Evolutionary conservation across 2,888 invertebrate genomes (phyloP).

Genomic region (Drosophila nr. medialis): DNA sequence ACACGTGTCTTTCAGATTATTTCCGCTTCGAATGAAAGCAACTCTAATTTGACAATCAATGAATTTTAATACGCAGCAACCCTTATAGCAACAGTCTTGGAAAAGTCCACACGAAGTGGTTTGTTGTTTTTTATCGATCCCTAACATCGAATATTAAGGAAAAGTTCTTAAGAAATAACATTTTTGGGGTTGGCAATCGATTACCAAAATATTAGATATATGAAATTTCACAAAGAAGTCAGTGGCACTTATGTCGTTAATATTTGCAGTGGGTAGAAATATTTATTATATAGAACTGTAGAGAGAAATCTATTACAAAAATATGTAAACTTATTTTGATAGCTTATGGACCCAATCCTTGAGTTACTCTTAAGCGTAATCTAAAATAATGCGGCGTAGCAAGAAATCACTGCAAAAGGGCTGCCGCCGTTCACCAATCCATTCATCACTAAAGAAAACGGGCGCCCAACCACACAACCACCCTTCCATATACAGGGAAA

Average conservation of each 20-base stretch:
- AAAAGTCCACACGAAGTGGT: not conserved
- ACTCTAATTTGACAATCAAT: slow-evolving; percentile 44
- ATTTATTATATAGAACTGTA: not conserved
- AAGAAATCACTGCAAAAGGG: slow-evolving; percentile 66
- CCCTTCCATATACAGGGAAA: not conserved
- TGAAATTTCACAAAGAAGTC: not conserved
- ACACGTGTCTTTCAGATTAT: slow-evolving; percentile 45
- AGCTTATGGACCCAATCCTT: slow-evolving; percentile 27
- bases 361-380: slow-evolving; percentile 20
- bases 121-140: slow-evolving; percentile 2
- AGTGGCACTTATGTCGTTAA: not conserved
- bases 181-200: not conserved
- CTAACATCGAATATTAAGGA: not conserved
- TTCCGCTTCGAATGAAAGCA: slow-evolving; percentile 28
- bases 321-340: not conserved
- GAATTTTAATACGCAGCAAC: slow-evolving; percentile 24
- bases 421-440: slow-evolving; percentile 64
- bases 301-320: not conserved
- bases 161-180: not conserved
- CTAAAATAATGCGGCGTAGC: slow-evolving; percentile 61
- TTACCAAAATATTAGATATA: not conserved
- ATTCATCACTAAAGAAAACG: slow-evolving; percentile 59
- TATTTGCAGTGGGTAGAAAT: not conserved
- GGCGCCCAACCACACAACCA: slow-evolving; percentile 15
- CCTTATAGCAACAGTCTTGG: slow-evolving; percentile 10